Percentiles rank a stretch among this genome's conserved stretches.
phyloP scores from a whole-genome alignment of 2,888 invertebrate species.

The Ochropleura leucogaster region DNA sequence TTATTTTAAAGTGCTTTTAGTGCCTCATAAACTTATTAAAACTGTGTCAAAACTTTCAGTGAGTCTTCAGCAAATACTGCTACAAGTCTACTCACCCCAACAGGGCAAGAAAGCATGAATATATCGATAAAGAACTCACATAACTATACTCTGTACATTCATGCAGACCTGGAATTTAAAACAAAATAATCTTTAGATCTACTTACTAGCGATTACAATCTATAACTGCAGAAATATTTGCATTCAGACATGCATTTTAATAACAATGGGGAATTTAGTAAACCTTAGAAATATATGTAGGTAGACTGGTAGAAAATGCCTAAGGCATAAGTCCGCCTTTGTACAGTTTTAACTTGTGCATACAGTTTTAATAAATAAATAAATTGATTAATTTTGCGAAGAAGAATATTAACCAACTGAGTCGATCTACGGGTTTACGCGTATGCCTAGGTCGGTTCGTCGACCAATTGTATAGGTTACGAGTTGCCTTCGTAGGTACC shows the following conservation, averaged over 20 bases:
- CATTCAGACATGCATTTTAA: not conserved
- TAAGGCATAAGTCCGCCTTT: too few relatives aligned
- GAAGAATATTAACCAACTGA: too few relatives aligned
- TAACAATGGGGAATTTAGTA: not conserved
- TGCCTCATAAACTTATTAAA: not conserved
- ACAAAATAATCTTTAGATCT: slow-evolving; percentile 49
- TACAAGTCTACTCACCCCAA: slow-evolving; percentile 21
- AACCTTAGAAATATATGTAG: too few relatives aligned
- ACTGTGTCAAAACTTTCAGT: not conserved
- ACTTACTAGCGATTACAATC: slow-evolving; percentile 4
- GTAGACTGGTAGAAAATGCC: too few relatives aligned
- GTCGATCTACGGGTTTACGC: too few relatives aligned
- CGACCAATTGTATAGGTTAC: too few relatives aligned
- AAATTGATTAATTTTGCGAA: too few relatives aligned
- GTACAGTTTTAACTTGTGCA: too few relatives aligned
- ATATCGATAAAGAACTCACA: slow-evolving; percentile 48
- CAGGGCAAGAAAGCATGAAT: slow-evolving; percentile 30
- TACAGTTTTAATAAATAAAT: too few relatives aligned
- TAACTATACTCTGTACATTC: slow-evolving; percentile 49
- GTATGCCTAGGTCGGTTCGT: too few relatives aligned
- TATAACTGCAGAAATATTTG: slow-evolving; percentile 1
- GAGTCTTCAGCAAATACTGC: slow-evolving; percentile 11
- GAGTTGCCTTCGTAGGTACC: too few relatives aligned
- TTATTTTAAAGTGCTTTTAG: slow-evolving; percentile 16
- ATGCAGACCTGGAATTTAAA: slow-evolving; percentile 56